phyloP scores from a whole-genome alignment of 2,888 invertebrate species.

The Scaptomyza flava region DNA sequence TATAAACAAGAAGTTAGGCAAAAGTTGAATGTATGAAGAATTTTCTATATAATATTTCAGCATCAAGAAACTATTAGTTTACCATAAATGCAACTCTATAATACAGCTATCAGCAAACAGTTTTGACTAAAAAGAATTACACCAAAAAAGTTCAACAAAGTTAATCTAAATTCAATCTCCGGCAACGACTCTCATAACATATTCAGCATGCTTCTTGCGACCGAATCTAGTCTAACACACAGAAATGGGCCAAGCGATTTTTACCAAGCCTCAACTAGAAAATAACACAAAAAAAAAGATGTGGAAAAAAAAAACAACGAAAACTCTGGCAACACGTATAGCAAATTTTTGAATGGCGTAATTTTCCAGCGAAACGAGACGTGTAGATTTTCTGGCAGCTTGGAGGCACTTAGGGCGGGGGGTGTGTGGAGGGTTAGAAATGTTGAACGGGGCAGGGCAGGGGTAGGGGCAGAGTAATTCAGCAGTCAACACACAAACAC shows the following conservation, averaged over 20 bases:
- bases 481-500: slow-evolving; percentile 6
- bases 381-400: slow-evolving; percentile 40
- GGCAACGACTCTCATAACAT: not conserved
- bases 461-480: slow-evolving; percentile 5
- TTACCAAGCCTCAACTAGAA: slow-evolving; percentile 45
- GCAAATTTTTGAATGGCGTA: slow-evolving; percentile 72
- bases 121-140: not conserved
- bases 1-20: no score
- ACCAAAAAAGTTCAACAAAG: not conserved
- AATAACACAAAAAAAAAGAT: slow-evolving; percentile 6
- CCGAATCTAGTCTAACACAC: slow-evolving; percentile 28
- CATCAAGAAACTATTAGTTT: not conserved
- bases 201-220: slow-evolving; percentile 20
- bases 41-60: no score
- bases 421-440: not conserved
- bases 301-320: slow-evolving; percentile 8
- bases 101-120: no score
- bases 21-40: no score
- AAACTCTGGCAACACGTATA: slow-evolving; percentile 63
- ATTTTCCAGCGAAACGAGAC: slow-evolving; percentile 60
- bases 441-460: not conserved
- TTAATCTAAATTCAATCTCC: slow-evolving; percentile 13
- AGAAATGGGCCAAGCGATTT: slow-evolving; percentile 54
- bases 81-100: not conserved
- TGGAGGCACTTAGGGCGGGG: not conserved